phyloP scores from a whole-genome alignment of 2,888 invertebrate species.

The Xanthia togata region DNA sequence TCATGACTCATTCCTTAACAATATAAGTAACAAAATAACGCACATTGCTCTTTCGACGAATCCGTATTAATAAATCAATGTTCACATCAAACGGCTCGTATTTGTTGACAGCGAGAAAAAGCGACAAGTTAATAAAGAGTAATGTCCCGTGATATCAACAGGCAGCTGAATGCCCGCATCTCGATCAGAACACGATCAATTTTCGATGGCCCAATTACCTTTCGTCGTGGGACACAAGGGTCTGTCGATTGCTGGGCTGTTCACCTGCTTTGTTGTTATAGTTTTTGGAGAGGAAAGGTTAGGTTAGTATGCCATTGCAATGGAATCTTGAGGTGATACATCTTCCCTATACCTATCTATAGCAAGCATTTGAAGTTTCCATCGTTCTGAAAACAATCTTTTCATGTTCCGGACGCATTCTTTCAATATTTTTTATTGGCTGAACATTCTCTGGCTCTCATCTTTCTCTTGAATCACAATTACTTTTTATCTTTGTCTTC shows the following conservation, averaged over 20 bases:
- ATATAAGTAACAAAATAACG: conserved; percentile 38
- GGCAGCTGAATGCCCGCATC: conserved; percentile 79
- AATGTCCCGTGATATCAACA: conserved; percentile 76
- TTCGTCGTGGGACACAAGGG: conserved; percentile 72
- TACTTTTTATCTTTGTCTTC: not conserved
- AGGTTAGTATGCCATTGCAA: not conserved
- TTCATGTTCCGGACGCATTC: not conserved
- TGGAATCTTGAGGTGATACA: not conserved
- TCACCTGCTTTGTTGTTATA: conserved; percentile 46
- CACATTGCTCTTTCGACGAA: conserved; percentile 52
- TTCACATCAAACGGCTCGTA: conserved; percentile 56
- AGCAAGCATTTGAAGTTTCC: not conserved
- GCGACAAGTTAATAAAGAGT: conserved; percentile 68
- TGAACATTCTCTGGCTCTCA: not conserved
- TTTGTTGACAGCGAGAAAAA: conserved; percentile 57
- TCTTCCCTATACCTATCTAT: not conserved
- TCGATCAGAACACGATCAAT: conserved; percentile 78
- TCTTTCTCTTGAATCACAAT: not conserved
- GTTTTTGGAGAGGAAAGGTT: not conserved
- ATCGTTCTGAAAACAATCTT: not conserved
- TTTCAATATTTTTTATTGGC: not conserved
- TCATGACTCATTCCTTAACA: conserved; percentile 30
- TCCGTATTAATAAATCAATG: conserved; percentile 63
- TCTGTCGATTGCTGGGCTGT: conserved; percentile 34
- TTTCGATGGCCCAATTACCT: conserved; percentile 84